Evolutionary conservation across 53 echinoderm and acorn worm genomes (phyloP).

Genomic region (Stichopus horrens): DNA sequence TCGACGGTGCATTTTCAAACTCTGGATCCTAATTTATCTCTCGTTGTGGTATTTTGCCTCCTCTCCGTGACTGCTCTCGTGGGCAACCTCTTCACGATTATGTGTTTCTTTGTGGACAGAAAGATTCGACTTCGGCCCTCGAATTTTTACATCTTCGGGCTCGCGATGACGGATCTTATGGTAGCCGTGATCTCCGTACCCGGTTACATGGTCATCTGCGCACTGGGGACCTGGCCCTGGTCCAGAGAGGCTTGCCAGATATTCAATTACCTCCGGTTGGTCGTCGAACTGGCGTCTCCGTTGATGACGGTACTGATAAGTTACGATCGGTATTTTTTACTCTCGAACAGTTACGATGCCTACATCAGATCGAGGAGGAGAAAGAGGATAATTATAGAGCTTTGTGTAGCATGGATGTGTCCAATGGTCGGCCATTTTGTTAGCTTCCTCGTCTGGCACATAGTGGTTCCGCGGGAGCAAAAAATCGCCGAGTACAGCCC

Average conservation of each 20-base stretch:
- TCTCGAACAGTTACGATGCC: conserved; percentile 45
- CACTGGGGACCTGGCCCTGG: conserved; percentile 58
- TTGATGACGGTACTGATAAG: conserved; percentile 61
- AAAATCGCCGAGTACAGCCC: conserved; percentile 49
- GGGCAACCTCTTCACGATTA: conserved; percentile 55
- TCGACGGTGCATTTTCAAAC: neutral
- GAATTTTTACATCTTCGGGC: conserved; percentile 62
- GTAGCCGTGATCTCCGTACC: conserved; percentile 57
- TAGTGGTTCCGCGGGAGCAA: conserved; percentile 30
- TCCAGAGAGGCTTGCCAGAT: conserved; percentile 41
- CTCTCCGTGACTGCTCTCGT: conserved; percentile 33
- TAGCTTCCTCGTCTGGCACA: conserved; percentile 52
- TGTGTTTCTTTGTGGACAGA: conserved; percentile 39
- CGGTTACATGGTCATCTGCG: conserved; percentile 41
- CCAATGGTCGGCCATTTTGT: conserved; percentile 56
- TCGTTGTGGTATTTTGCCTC: conserved; percentile 23
- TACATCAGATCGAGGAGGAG: conserved; percentile 51
- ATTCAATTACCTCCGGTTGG: conserved; percentile 60
- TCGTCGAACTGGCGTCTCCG: conserved; percentile 57
- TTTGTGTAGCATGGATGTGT: conserved; percentile 48
- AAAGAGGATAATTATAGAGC: conserved; percentile 34
- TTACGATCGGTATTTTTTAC: conserved; percentile 53
- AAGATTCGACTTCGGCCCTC: conserved; percentile 6
- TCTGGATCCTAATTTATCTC: neutral
- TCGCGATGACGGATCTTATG: conserved; percentile 57